phyloP scores from a whole-genome alignment of 1,140 invertebrate species.

The Drosophila simulans region DNA sequence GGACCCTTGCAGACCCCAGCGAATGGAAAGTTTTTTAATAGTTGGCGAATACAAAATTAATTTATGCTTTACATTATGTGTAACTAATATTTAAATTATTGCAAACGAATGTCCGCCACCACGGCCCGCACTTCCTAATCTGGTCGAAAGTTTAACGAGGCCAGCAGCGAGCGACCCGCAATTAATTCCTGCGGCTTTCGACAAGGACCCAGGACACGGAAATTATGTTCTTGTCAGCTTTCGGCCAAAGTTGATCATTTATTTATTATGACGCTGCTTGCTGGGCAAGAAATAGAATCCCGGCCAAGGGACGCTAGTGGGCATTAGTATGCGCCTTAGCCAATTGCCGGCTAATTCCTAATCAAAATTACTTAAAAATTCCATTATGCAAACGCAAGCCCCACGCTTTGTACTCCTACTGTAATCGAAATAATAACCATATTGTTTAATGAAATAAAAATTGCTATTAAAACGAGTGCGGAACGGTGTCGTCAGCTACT shows the following conservation, averaged over 20 bases:
- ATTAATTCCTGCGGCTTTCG: conserved; percentile 67
- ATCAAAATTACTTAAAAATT: conserved; percentile 66
- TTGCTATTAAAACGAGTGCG: not conserved
- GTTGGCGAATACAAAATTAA: conserved; percentile 81
- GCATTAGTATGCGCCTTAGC: conserved; percentile 61
- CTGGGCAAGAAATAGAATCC: conserved; percentile 18
- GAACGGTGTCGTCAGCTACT: not conserved
- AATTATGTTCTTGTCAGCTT: conserved; percentile 70
- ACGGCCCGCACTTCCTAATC: conserved; percentile 12
- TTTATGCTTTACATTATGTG: conserved; percentile 82
- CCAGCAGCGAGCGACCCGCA: conserved; percentile 45
- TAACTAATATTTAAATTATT: conserved; percentile 83
- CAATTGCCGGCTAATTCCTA: conserved; percentile 64
- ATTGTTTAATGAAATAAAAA: conserved; percentile 43
- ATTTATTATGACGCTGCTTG: conserved; percentile 58
- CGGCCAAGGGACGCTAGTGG: conserved; percentile 18
- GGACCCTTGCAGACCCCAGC: not conserved
- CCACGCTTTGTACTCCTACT: conserved; percentile 42
- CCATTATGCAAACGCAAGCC: conserved; percentile 48
- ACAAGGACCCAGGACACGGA: conserved; percentile 40
- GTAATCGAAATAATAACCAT: conserved; percentile 35
- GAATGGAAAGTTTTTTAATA: conserved; percentile 71
- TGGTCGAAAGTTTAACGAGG: conserved; percentile 63
- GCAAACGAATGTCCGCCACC: conserved; percentile 49
- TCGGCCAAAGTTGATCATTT: conserved; percentile 65